Evolutionary conservation across 92 coral and sea anemone genomes (phyloP).

Genomic region (Zoanthus sociatus): DNA sequence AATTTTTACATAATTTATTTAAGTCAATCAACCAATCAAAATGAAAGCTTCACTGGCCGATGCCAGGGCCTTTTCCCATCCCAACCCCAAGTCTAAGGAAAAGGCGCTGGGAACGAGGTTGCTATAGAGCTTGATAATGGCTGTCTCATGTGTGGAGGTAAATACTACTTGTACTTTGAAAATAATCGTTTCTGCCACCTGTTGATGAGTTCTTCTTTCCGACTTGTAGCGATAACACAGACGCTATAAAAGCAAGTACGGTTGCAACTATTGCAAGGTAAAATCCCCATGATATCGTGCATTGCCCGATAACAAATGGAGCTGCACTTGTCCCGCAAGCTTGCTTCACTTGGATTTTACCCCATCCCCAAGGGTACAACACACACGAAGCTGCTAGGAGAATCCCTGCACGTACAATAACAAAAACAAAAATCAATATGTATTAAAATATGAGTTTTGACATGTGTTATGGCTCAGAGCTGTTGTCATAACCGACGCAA

Average conservation of each 20-base stretch:
- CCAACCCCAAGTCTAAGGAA: too few species aligned
- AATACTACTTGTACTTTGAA: slow-evolving; percentile 20
- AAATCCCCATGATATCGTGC: slow-evolving; percentile 84
- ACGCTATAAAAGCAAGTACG: slow-evolving; percentile 69
- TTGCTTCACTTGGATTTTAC: slow-evolving; percentile 83
- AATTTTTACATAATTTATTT: too few species aligned
- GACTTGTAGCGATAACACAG: slow-evolving; percentile 73
- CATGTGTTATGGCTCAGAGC: too few species aligned
- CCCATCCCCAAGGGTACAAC: slow-evolving; percentile 95
- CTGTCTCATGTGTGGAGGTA: slow-evolving; percentile 4
- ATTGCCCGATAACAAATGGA: slow-evolving; percentile 78
- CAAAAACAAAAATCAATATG: neutral
- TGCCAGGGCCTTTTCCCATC: too few species aligned
- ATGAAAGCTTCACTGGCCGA: too few species aligned
- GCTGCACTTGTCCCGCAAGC: slow-evolving; percentile 80
- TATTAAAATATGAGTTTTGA: neutral
- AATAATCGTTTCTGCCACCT: neutral
- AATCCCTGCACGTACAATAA: slow-evolving; percentile 58
- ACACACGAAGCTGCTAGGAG: slow-evolving; percentile 83
- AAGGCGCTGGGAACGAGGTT: too few species aligned
- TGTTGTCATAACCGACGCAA: too few species aligned
- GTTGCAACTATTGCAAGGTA: slow-evolving; percentile 72
- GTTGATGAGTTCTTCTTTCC: slow-evolving; percentile 42
- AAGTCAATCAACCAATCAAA: too few species aligned
- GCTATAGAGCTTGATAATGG: neutral